A percentile compares a stretch with the other conserved stretches of the same genome.
Conservation (phyloP, 2,797 vertebrate genomes). For the Miichthys miiuy region DNA sequence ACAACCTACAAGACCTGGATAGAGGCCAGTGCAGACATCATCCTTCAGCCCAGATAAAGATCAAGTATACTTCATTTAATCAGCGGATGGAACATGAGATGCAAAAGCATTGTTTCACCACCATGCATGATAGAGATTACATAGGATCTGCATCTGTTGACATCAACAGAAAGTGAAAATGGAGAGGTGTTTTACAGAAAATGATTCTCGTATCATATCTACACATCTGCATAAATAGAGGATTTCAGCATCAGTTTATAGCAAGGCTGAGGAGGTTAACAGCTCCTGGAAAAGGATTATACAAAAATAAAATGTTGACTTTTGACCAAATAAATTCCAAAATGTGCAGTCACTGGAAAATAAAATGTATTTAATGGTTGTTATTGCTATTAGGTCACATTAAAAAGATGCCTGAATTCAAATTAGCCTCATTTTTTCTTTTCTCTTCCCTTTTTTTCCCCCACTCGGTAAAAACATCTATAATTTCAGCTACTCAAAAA, state of each 20-base stretch:
- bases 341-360: conserved; percentile 49
- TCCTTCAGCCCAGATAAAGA: conserved; percentile 77
- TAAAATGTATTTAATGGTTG: conserved; percentile 60
- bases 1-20: conserved; percentile 60
- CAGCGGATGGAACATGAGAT: conserved; percentile 66
- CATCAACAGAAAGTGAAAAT: conserved; percentile 33
- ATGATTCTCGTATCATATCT: conserved; percentile 10
- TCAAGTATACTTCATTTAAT: conserved; percentile 80
- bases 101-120: conserved; percentile 69
- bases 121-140: conserved; percentile 48
- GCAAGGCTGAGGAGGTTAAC: conserved; percentile 28
- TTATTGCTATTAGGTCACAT: conserved; percentile 57
- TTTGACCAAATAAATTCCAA: conserved; percentile 46
- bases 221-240: conserved; percentile 42
- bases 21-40: conserved; percentile 70
- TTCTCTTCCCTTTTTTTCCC: not conserved
- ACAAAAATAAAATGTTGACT: conserved; percentile 40
- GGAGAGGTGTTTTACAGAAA: conserved; percentile 27
- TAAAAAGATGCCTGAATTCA: conserved; percentile 64
- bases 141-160: conserved; percentile 51
- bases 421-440: conserved; percentile 61
- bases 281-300: conserved; percentile 9
- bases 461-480: conserved; percentile 65
- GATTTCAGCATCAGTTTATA: conserved; percentile 22
- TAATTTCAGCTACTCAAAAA: conserved; percentile 74